A percentile compares a stretch with the other conserved stretches of the same genome.
Conservation (phyloP, 1,140 invertebrate genomes). For the Gonatopus flavifemur region DNA sequence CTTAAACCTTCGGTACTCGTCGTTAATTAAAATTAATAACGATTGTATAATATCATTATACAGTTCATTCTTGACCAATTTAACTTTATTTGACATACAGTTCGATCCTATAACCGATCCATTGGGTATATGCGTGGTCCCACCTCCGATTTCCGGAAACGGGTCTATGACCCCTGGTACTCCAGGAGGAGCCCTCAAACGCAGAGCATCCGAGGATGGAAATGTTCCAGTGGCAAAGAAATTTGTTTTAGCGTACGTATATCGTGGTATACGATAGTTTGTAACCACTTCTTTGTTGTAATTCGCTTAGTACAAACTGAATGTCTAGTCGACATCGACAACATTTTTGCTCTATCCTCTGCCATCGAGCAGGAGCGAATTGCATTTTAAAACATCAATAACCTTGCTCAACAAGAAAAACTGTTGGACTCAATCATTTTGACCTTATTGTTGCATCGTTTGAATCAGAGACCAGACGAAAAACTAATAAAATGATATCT, state of each 20-base stretch:
- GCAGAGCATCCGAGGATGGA: conserved; percentile 78
- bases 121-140: conserved; percentile 77
- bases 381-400: too few species aligned
- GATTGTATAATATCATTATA: conserved; percentile 3
- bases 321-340: too few species aligned
- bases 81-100: conserved; percentile 58
- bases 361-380: too few species aligned
- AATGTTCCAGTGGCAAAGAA: conserved; percentile 73
- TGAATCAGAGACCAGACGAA: too few species aligned
- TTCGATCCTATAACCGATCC: conserved; percentile 92
- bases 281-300: not conserved
- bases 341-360: too few species aligned
- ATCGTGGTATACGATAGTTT: not conserved
- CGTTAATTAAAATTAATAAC: not conserved
- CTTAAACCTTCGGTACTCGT: conserved; percentile 57
- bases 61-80: conserved; percentile 1
- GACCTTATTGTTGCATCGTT: too few species aligned
- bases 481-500: too few species aligned
- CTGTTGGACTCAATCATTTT: too few species aligned
- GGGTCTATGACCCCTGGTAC: conserved; percentile 53
- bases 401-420: too few species aligned
- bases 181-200: conserved; percentile 62
- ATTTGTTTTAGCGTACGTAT: conserved; percentile 72
- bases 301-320: not conserved
- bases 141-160: conserved; percentile 60